phyloP scores from a whole-genome alignment of 2,797 vertebrate species.

The Chlorospingus flavigularis region DNA sequence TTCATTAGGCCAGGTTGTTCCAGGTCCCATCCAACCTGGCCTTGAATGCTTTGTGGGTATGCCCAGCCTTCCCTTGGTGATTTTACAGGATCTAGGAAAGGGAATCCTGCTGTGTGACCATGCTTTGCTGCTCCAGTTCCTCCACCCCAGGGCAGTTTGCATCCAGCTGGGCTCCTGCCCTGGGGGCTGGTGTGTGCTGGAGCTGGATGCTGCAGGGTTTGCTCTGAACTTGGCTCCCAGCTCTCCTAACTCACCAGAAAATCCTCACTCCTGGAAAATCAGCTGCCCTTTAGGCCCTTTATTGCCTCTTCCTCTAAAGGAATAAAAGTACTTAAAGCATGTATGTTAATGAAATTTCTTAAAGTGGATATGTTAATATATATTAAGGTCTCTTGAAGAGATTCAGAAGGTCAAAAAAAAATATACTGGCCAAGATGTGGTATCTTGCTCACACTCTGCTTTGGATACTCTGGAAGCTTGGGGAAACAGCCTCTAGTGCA shows the following conservation, averaged over 20 bases:
- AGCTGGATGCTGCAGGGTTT: neutral
- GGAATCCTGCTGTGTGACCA: neutral
- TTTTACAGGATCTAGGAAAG: neutral
- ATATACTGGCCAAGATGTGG: neutral
- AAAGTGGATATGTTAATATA: rapidly evolving
- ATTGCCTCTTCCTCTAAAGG: neutral
- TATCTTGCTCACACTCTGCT: neutral
- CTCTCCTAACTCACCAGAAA: neutral
- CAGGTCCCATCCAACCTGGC: rapidly evolving
- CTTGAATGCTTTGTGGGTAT: neutral
- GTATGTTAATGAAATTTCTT: neutral
- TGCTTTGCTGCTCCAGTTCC: neutral
- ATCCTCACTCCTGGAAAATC: neutral
- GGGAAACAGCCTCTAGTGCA: neutral
- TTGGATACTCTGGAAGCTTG: neutral
- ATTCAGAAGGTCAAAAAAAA: neutral
- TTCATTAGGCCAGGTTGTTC: neutral
- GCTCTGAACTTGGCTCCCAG: neutral
- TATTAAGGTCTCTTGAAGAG: neutral
- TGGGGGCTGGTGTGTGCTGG: neutral
- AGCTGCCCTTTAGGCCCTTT: neutral
- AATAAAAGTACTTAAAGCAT: neutral
- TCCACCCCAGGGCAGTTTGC: neutral
- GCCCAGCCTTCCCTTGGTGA: neutral
- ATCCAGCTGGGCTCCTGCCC: neutral